phyloP scores from a whole-genome alignment of 2,888 invertebrate species.

The Ceramica pisi region DNA sequence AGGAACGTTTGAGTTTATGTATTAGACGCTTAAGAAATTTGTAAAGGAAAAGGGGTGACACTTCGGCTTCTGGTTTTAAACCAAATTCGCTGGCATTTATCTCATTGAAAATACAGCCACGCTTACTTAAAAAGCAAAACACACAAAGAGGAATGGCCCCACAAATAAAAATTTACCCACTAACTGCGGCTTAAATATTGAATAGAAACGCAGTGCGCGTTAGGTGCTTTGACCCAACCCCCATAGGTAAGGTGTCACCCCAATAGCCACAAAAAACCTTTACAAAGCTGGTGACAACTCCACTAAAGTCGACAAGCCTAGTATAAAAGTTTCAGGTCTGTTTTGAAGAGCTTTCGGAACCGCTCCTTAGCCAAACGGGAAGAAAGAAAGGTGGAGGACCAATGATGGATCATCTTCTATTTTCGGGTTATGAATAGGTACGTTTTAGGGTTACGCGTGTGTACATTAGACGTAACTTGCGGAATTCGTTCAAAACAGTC shows the following conservation, averaged over 20 bases:
- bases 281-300: conserved; percentile 30
- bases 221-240: conserved; percentile 41
- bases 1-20: neutral
- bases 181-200: conserved; percentile 25
- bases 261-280: conserved; percentile 42
- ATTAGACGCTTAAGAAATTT: neutral
- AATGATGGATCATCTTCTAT: conserved; percentile 41
- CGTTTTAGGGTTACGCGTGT: neutral
- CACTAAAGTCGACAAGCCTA: conserved; percentile 40
- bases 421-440: conserved; percentile 37
- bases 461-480: neutral
- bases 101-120: no score
- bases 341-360: conserved; percentile 35
- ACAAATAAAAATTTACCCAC: conserved; percentile 18
- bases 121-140: neutral
- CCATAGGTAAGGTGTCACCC: conserved; percentile 40
- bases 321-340: conserved; percentile 48
- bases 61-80: neutral
- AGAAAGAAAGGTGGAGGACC: conserved; percentile 4
- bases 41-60: neutral
- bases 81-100: no score
- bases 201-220: conserved; percentile 27
- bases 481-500: no score
- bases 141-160: neutral
- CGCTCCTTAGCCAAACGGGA: conserved; percentile 20